phyloP scores from a whole-genome alignment of 2,113 vertebrate genomes.

The Albula goreensis region DNA sequence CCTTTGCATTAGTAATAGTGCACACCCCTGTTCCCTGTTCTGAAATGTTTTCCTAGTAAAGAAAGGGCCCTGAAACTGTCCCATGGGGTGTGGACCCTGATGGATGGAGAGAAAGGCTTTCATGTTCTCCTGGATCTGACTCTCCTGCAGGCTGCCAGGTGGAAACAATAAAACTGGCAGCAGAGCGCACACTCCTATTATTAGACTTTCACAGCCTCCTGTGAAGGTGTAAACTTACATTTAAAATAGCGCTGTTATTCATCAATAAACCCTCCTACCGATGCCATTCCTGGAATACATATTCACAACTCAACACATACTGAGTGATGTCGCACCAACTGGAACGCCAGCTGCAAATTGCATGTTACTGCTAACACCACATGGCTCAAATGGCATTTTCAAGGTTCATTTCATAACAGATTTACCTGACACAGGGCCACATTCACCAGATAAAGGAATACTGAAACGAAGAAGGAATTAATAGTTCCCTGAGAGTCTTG shows the following conservation, averaged over 20 bases:
- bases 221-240: slow-evolving; percentile 16
- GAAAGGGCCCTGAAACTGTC: not conserved
- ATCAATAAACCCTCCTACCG: slow-evolving; percentile 33
- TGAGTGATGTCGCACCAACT: not conserved
- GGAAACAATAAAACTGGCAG: not conserved
- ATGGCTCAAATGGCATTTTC: not conserved
- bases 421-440: slow-evolving; percentile 38
- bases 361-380: not conserved
- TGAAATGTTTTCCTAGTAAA: slow-evolving; percentile 28
- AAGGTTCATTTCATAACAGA: slow-evolving; percentile 37
- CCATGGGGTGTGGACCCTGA: not conserved
- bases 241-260: slow-evolving; percentile 31
- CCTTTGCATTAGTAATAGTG: too few species aligned
- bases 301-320: slow-evolving; percentile 17
- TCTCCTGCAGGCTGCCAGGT: not conserved
- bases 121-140: not conserved
- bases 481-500: slow-evolving; percentile 23
- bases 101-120: slow-evolving; percentile 20
- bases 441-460: slow-evolving; percentile 30
- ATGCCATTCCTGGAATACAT: slow-evolving; percentile 37
- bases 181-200: slow-evolving; percentile 10
- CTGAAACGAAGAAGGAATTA: slow-evolving; percentile 24
- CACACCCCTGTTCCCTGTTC: not conserved
- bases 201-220: slow-evolving; percentile 14
- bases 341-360: not conserved